Conservation (phyloP, 1,140 invertebrate genomes). For the Heliconius eleuchia region DNA sequence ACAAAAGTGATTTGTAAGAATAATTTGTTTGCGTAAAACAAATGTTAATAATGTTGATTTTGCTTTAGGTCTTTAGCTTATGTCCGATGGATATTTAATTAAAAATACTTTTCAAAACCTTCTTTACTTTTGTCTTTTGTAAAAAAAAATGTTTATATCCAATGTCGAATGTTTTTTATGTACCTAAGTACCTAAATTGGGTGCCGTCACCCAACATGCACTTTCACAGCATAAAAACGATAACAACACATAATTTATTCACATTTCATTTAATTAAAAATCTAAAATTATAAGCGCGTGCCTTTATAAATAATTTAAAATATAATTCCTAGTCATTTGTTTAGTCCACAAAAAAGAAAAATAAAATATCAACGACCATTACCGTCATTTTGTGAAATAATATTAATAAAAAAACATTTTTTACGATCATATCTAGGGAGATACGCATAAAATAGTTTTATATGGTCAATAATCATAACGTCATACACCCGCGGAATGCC, state of each 20-base stretch:
- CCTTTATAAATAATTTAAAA: not conserved
- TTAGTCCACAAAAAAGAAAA: not conserved
- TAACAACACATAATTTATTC: no score
- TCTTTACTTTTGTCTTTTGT: not conserved
- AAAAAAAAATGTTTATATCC: not conserved
- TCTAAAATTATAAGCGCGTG: not conserved
- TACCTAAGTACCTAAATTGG: no score
- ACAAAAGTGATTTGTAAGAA: constrained; percentile 1
- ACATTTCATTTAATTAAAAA: no score
- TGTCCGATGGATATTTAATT: constrained; percentile 1
- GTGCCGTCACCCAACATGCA: no score
- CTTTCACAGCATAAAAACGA: no score
- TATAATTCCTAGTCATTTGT: not conserved
- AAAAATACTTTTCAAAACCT: not conserved
- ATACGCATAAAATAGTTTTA: constrained; percentile 25
- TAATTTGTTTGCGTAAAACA: constrained; percentile 14
- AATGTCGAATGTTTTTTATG: no score
- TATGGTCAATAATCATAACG: constrained; percentile 22
- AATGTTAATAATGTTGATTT: constrained; percentile 1
- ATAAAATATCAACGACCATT: not conserved
- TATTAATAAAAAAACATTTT: constrained; percentile 18
- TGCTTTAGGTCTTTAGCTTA: not conserved
- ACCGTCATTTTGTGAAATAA: constrained; percentile 10
- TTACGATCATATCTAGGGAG: not conserved
- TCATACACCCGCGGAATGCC: constrained; percentile 16